Evolutionary conservation across 1,140 invertebrate genomes (phyloP).

Genomic region (Odontomachus brunneus): DNA sequence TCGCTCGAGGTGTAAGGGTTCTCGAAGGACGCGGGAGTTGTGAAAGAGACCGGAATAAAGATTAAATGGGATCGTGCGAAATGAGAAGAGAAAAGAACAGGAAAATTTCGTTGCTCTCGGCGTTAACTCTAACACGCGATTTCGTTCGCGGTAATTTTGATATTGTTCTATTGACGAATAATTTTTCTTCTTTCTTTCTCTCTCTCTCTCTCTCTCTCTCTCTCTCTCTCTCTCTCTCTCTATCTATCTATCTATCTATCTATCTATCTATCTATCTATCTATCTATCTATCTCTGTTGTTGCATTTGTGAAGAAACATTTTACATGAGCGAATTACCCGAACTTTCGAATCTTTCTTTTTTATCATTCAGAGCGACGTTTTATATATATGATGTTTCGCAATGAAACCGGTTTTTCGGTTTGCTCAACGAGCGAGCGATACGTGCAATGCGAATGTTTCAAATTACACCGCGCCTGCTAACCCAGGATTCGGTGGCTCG

Average conservation of each 20-base stretch:
- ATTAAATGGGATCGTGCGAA: conserved; percentile 19
- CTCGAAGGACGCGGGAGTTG: conserved; percentile 10
- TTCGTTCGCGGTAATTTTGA: not conserved
- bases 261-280: no score
- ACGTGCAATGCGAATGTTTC: conserved; percentile 43
- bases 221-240: no score
- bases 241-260: no score
- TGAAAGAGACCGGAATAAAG: conserved; percentile 17
- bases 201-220: not conserved
- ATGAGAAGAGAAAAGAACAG: not conserved
- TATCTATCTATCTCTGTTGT: no score
- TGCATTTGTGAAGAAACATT: no score
- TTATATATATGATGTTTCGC: not conserved
- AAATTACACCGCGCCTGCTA: conserved; percentile 37
- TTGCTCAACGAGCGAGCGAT: conserved; percentile 13
- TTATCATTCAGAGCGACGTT: not conserved
- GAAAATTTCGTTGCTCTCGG: no score
- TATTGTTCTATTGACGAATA: not conserved
- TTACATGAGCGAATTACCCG: not conserved
- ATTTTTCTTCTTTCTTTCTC: not conserved
- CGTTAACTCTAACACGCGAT: not conserved
- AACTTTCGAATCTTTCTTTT: not conserved
- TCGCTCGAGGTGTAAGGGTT: conserved; percentile 20
- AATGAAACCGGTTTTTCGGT: not conserved
- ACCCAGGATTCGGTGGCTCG: conserved; percentile 30